Evolutionary conservation across 2,113 vertebrate species (phyloP).

Genomic region (Pseudopodoces humilis): DNA sequence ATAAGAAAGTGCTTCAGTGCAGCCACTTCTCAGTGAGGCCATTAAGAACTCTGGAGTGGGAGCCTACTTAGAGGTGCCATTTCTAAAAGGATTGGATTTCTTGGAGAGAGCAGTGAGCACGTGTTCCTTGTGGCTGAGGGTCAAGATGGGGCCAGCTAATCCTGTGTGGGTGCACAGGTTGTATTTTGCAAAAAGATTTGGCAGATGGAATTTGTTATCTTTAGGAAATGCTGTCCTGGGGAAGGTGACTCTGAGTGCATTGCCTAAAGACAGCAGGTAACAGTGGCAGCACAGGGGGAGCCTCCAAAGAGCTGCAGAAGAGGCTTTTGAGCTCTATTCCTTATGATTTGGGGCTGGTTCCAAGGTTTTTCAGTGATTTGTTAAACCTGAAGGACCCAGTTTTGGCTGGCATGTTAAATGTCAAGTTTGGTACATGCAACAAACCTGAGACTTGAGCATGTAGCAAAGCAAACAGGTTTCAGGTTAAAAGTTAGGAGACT

Average conservation of each 20-base stretch:
- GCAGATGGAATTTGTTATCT: neutral
- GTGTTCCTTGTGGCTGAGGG: neutral
- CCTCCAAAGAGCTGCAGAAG: neutral
- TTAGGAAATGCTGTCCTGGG: neutral
- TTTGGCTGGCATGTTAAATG: neutral
- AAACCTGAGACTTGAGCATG: neutral
- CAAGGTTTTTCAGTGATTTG: neutral
- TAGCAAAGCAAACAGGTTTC: neutral
- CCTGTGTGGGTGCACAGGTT: neutral
- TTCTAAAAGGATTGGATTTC: neutral
- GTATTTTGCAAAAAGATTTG: neutral
- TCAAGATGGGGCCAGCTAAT: neutral
- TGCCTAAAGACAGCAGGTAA: neutral
- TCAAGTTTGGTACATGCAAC: neutral
- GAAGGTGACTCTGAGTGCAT: neutral
- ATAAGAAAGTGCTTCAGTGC: neutral
- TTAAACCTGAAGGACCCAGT: neutral
- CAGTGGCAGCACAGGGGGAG: neutral
- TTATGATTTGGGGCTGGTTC: neutral
- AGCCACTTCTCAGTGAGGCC: neutral
- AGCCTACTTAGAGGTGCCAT: neutral
- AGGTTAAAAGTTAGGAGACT: neutral
- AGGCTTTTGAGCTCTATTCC: neutral
- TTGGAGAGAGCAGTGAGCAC: neutral
- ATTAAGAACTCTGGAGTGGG: neutral